Evolutionary conservation across 2,113 vertebrate species (phyloP).

Genomic region (Cariama cristata): DNA sequence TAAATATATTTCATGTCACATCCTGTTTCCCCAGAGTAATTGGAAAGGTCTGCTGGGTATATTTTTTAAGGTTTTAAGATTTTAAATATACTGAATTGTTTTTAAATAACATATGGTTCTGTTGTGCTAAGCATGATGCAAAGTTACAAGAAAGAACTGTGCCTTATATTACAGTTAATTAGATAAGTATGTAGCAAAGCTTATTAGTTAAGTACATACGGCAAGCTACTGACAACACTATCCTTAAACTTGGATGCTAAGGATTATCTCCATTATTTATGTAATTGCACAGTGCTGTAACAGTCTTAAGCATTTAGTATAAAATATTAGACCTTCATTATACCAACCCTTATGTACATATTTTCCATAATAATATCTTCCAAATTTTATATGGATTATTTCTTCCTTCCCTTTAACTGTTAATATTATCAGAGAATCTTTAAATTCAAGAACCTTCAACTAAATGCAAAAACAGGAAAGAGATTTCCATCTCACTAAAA

Average conservation of each 20-base stretch:
- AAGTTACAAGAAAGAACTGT: background rate
- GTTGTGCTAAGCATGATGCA: background rate
- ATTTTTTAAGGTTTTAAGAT: background rate
- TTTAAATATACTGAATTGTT: background rate
- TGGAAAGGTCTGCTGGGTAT: background rate
- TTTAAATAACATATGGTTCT: background rate
- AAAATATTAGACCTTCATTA: background rate
- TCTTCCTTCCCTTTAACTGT: background rate
- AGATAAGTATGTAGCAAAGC: background rate
- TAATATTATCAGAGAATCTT: background rate
- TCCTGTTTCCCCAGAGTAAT: background rate
- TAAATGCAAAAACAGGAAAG: background rate
- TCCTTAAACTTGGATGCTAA: background rate
- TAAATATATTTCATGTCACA: background rate
- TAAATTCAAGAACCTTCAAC: background rate
- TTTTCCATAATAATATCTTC: too few relatives aligned
- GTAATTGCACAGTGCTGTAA: background rate
- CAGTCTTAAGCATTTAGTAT: background rate
- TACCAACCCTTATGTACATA: background rate
- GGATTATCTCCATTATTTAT: background rate
- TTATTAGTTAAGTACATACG: background rate
- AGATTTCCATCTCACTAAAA: background rate
- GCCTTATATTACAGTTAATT: background rate
- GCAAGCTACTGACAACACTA: background rate
- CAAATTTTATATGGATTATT: background rate